Evolutionary conservation across 2,888 invertebrate species (phyloP), one percentile per base, ranked within the genome.

Genomic region (Pycnomerus fuliginosus): DNA sequence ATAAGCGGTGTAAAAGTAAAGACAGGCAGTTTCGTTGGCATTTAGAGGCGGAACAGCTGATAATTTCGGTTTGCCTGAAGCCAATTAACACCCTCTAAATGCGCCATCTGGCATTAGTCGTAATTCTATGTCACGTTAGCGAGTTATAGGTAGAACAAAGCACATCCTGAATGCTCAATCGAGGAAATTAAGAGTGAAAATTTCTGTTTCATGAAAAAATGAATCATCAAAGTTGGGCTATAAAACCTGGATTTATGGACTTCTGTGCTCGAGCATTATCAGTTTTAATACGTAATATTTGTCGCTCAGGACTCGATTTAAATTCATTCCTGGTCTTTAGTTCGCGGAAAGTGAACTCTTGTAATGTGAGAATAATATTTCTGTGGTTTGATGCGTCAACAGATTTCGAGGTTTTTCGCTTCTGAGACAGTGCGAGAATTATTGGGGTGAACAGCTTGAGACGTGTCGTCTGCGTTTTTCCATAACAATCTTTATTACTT

Each of bases 61-160:
- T 48, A 44, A 50, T 48, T 48, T 51, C 34, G 48, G 48, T 43
- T 39, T 31, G 43, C 51, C 48, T 23, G 34, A 40, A 45, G 48
- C 33, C 51, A 48, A 48, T 51, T 51, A 43, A 51, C 51, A 51
- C 48, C 48, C 48, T 48, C 31, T 45, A 45, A 37, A 42, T 27
- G 37, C 48, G 27, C 37, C 48, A 48, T 44, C 42, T 40, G 51
- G 42, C 24, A 30, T 12, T 17, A 27, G 22, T 12, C 36, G 32
- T 27, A 16, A 32, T 28, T 44, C 44, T 28, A 20, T 39, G 44
- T 41, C 43, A 39, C n/a, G n/a, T n/a, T n/a, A n/a, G n/a, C n/a
- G n/a, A n/a, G n/a, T n/a, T n/a, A n/a, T n/a, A n/a, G n/a, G n/a
- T n/a, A n/a, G n/a, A 29, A 33, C 25, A 20, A 4, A 4, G 20